Base-by-base conservation (phyloP, 2,888 invertebrate species). In the Idaea biselata region DNA sequence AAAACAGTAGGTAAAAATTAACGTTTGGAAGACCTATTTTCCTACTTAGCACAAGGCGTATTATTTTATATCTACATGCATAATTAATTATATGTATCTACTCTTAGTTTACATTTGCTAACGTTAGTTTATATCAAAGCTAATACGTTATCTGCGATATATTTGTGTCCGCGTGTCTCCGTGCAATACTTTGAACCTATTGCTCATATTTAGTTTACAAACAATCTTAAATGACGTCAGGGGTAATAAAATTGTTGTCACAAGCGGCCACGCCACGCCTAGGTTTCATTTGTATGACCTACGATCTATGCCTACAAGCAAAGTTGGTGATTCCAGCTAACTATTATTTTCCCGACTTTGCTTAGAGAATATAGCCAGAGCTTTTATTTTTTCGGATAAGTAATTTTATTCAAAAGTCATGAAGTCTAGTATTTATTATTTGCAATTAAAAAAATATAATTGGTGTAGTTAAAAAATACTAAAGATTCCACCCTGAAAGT, bases 191-290 rank as follows among this genome's bases (percentile, higher is more conserved):
- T 44, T 44, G 44, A 44, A 11, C 14, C 44, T 44, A 44, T 44
- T 44, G 44, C 8, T 44, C 14, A 14, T n/a, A n/a, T 8, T 44
- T 14, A 44, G 58, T 60, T 60, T 63, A 56, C 60, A 64, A 62
- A 68, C 63, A 66, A 44, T 55, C 31, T n/a, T 31, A 55, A 59
- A 62, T 66, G 64, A 62, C 63, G 63, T 53, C 60, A 61, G 61
- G 61, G 33, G 53, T 44, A 58, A 32, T 64, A 60, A 56, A 16
- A 6, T 55, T 31, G 17, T 55, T 60, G 55, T 31, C 55, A 60
- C 55, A 44, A 32, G 4, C 44, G 11, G 3, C 7, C 18, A 32
- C 54, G 14, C 17, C 60, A 16, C 32, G 60, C 53, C 33, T 54
- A 33, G 1, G 14, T 44, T 44, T 44, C 7, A 44, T 44, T 44